Conservation (phyloP, 92 coral and sea anemone genomes). For the Zoanthus solanderi region DNA sequence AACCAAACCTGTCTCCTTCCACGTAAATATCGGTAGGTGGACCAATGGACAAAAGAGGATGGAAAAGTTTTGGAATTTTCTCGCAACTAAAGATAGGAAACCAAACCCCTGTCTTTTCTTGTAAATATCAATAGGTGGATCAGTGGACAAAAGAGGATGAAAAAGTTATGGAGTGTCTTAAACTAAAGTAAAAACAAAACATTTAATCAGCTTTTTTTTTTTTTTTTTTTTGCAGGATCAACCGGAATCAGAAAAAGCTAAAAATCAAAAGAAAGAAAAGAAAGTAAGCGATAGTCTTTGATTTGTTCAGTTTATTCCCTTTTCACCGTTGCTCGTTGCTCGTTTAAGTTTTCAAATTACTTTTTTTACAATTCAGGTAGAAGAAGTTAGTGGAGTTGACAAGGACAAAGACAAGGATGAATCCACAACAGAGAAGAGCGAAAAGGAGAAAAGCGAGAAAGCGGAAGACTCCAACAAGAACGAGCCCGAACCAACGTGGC, state of each 20-base stretch:
- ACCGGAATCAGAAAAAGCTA: constrained; percentile 26
- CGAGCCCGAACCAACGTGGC: constrained; percentile 90
- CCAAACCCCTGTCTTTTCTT: no score
- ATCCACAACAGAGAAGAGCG: constrained; percentile 88
- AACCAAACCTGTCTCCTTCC: no score
- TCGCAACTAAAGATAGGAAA: no score
- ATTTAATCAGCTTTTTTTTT: not conserved
- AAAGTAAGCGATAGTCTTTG: constrained; percentile 15
- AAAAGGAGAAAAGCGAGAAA: constrained; percentile 85
- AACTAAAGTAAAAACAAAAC: not conserved
- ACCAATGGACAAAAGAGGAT: no score
- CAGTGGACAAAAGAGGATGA: no score
- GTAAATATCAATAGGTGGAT: no score
- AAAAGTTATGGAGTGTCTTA: not conserved
- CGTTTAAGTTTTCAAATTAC: not conserved
- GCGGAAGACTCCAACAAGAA: constrained; percentile 43
- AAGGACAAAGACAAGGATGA: constrained; percentile 80
- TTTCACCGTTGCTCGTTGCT: not conserved
- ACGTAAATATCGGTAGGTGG: no score
- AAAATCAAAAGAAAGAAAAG: not conserved
- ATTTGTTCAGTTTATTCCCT: not conserved
- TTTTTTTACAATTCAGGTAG: not conserved
- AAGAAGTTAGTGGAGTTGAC: constrained; percentile 45
- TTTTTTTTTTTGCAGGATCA: constrained; percentile 16
- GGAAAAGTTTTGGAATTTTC: no score